Base-by-base conservation (phyloP, 2,888 invertebrate species). In the Lepidocyrtoides sp. region DNA sequence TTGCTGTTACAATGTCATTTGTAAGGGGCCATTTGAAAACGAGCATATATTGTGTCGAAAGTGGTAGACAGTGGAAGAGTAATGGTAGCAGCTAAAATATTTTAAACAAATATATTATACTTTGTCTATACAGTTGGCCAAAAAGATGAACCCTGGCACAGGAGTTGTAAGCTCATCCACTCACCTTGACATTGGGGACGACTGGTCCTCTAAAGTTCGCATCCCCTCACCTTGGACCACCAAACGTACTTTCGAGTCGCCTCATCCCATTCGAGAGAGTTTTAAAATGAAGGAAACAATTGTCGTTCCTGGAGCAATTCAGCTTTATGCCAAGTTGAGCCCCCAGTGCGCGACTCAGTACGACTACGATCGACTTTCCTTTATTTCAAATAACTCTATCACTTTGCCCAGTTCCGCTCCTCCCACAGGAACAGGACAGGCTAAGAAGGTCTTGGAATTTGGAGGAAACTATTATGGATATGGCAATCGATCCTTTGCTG, bases 181-280 rank as follows among this genome's bases (percentile, higher is more conserved):
- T 14, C 26, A 54, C 0, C 66, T 66, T 44, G 32, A 82, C 44
- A 14, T 77, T 26, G 89, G 84, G 1, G 89, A 92, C 3, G 92
- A 92, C 48, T 92, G 92, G 92, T 51, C 87, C 36, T 94, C 95
- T 10, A 95, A 95, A 17, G 93, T 95, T 48, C 95, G 95, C 93
- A 95, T 95, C 66, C 95, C 95, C 5, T 94, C 95, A n/a, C 95
- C 95, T 2, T 95, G 95, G 95, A 95, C 95, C n/a, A 95, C 95
- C 0, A 95, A 95, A 36, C 95, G 95, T 89, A 93, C 94, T 8
- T 93, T 95, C 51, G 95, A 95, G 93, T 95, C 95, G 69, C 95
- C 95, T 36, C 95, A 95, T 93, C 95, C 95, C 2, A 95, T 95
- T 2, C 87, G 95, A 81, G 95, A 95, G 93, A 95, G 95, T 93